Base-by-base conservation (phyloP, 2,888 invertebrate species). In the Mimachlamys varia region DNA sequence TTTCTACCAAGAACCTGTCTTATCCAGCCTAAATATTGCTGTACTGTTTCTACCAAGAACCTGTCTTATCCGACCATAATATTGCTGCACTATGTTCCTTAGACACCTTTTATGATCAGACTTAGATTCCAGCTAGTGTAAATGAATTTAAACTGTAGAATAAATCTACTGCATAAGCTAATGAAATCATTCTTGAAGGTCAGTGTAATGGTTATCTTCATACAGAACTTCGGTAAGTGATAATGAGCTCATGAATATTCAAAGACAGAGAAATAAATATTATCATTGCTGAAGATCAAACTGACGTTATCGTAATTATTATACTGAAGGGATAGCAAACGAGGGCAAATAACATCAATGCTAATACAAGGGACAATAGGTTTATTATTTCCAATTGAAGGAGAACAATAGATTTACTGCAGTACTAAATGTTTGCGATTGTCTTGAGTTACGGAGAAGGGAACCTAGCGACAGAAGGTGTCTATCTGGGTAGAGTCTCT, bases 201-300 rank as follows among this genome's bases (percentile, higher is more conserved):
- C 27, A 12, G 22, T 27, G 2, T 13, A 27, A 44, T 44, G 44
- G 44, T 76, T 33, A 76, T 27, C 27, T 27, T 76, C 27, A 58
- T 19, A 19, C 50, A 27, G 62, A 76, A n/a, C 62, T 76, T 76
- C 27, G 7, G 4, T 27, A 76, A 76, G 76, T 27, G 76, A 76
- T 76, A 76, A 76, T 76, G 76, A 76, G 76, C 27, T 76, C 76
- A 76, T 76, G 76, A 76, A 76, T 76, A 76, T 76, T 76, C 76
- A 76, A n/a, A 33, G 33, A 76, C 10, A 7, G 1, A 76, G 33
- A 76, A 22, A 76, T 76, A 33, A 76, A 76, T 53, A 76, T 76
- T 53, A 76, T 76, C 12, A 76, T 76, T 76, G 10, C 76, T 15
- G 7, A 76, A 12, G 22, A 27, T 19, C 19, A 76, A 76, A 76